These are phyloP conservation scores for Escarpia spicata DNA, from an alignment of 2,888 invertebrate genomes.

Conservation along the genomic window DNA sequence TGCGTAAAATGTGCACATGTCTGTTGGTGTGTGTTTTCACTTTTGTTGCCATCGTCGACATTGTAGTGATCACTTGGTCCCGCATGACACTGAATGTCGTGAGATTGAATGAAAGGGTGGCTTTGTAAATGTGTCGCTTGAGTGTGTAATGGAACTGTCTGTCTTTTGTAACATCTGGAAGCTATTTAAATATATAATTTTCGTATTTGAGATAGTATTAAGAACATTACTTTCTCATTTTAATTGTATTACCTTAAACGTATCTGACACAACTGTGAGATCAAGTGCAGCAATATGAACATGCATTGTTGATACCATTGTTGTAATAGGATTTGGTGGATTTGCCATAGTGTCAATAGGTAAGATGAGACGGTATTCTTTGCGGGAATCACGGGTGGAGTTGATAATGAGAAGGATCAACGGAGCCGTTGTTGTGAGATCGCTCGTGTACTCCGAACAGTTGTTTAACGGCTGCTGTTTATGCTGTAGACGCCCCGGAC, in stretches of 20 bases:
- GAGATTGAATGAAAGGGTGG: slow-evolving; percentile 1
- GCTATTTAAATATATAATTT: background rate
- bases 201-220: background rate
- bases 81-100: slow-evolving; percentile 3
- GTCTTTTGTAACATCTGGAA: background rate
- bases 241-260: background rate
- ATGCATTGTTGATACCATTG: background rate
- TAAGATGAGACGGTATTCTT: background rate
- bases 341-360: background rate
- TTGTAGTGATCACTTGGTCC: background rate
- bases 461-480: background rate
- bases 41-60: background rate
- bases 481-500: background rate
- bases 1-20: background rate
- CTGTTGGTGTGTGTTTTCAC: background rate
- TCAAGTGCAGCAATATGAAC: background rate
- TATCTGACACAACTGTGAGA: background rate
- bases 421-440: background rate
- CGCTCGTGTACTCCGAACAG: background rate
- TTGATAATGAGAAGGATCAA: background rate
- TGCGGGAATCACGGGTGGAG: background rate
- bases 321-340: background rate
- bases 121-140: background rate
- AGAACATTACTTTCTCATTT: background rate
- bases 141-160: background rate